A percentile compares a stretch with the other conserved stretches of the same genome.
phyloP scores from a whole-genome alignment of 2,797 vertebrate species.

The Semotilus atromaculatus region DNA sequence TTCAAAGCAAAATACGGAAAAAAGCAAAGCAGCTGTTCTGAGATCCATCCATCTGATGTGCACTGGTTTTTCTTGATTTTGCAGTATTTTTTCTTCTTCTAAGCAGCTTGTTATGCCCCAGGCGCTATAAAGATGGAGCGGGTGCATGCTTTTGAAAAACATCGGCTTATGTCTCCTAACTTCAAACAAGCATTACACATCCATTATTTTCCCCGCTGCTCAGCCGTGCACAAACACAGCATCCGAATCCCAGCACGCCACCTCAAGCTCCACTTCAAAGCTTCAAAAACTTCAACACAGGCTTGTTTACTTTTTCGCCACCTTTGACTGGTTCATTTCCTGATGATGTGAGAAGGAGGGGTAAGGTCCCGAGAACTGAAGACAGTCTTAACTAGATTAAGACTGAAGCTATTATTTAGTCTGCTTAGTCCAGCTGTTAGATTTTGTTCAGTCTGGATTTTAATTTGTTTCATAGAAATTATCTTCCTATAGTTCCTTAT shows the following conservation, averaged over 20 bases:
- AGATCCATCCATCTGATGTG: neutral
- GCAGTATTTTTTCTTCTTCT: neutral
- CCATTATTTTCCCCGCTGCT: neutral
- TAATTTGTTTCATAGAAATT: neutral
- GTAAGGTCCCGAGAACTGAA: neutral
- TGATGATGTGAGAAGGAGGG: constrained; percentile 20
- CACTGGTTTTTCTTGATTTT: neutral
- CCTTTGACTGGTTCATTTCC: constrained; percentile 38
- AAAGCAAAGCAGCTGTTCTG: neutral
- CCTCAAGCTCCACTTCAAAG: constrained; percentile 30
- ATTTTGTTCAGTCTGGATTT: neutral
- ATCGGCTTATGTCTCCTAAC: neutral
- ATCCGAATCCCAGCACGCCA: constrained; percentile 1
- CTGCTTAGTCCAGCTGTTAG: neutral
- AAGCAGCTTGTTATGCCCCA: neutral
- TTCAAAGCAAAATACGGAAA: neutral
- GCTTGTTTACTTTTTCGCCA: constrained; percentile 15
- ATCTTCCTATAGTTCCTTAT: too few species aligned
- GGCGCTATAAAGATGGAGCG: neutral
- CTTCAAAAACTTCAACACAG: neutral
- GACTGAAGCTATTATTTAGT: neutral
- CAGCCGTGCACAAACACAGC: neutral
- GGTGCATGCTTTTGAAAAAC: constrained; percentile 15
- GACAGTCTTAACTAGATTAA: constrained; percentile 1
- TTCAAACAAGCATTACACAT: constrained; percentile 14